Evolutionary conservation across 2,888 invertebrate species (phyloP), one percentile per base, ranked within the genome.

Genomic region (Villa cingulata): DNA sequence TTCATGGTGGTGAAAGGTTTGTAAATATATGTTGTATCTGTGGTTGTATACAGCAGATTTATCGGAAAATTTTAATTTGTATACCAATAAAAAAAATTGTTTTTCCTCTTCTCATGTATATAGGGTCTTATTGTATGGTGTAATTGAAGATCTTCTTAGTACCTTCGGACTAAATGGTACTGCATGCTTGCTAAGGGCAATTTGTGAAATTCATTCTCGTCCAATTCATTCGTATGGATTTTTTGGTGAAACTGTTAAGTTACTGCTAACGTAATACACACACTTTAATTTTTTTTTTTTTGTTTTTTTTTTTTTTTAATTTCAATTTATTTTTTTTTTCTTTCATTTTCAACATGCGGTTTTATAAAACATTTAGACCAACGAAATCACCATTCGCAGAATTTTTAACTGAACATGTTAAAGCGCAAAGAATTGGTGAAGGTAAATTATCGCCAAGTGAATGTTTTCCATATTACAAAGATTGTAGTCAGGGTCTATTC

Each of bases 221-320:
- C 81, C 83, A 1, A 66, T 87, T 51, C 75, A 74, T 43, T 83
- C 84, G 57, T 86, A 83, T 57, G 89, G 89, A 6, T 75, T 89
- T 43, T 65, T 88, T 39, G 89, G 89, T 0, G 89, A 89, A 72
- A 76, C 87, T 59, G 72, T 86, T 55, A 85, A 86, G 61, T 65
- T 89, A 7, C 87, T 89, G 63, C 77, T 89, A 58, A 84, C 86
- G 88, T 88, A 65, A 76, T n/a, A n/a, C n/a, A n/a, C n/a, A n/a
- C n/a, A n/a, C n/a, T n/a, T 80, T 74, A 49, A n/a, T n/a, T n/a
- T n/a, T n/a, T n/a, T n/a, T n/a, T n/a, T n/a, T n/a, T n/a, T n/a
- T n/a, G 12, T 32, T 32, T 5, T 32, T 12, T 12, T 12, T 12
- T 7, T 32, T 32, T 32, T 4, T 32, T 12, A 32, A 32, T 32